Evolutionary conservation across 2,113 vertebrate species (phyloP), one percentile per base, ranked within the genome.

Genomic region (Melanostigma gelatinosum): DNA sequence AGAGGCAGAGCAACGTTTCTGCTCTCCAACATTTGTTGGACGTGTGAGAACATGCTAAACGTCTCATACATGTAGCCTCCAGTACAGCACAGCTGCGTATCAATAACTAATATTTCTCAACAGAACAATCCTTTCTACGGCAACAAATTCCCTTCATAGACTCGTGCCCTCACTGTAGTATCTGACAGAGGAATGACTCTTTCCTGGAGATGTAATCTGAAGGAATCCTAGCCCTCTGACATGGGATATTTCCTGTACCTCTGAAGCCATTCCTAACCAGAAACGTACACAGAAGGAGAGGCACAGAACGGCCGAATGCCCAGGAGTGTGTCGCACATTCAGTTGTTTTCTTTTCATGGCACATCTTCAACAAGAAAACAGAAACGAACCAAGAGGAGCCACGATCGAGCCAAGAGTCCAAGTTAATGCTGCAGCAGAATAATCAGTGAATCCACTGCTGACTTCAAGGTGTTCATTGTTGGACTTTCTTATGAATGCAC

Each of bases 241-340:
- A 85, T 82, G 44, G 68, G 75, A 72, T 93, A 90, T 91, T 93
- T 94, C 85, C 87, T 89, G 86, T 85, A 85, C 72, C 66, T 87
- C 85, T 75, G 69, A 81, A 83, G 77, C 62, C 69, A 89, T 88
- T 88, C 71, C 57, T 84, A 44, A 92, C 84, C 68, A 85, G 66
- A 87, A 87, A 85, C 68, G 57, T 85, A 87, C 72, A 87, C 62
- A 81, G 40, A 79, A 52, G 77, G 86, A 61, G 54, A 82, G 34
- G 16, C 44, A 52, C 18, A 34, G n/a, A 78, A 80, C 50, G 71
- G 34, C 27, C 68, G 86, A 65, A 83, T 40, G 65, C 66, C 40
- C 13, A 29, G 9, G 8, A 5, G 18, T 36, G 18, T 1, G 4
- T 38, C 42, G 63, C 18, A 75, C 52, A 72, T 75, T 84, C 9